Evolutionary conservation across 2,888 invertebrate genomes (phyloP).

Genomic region (Amaurobius ferox): DNA sequence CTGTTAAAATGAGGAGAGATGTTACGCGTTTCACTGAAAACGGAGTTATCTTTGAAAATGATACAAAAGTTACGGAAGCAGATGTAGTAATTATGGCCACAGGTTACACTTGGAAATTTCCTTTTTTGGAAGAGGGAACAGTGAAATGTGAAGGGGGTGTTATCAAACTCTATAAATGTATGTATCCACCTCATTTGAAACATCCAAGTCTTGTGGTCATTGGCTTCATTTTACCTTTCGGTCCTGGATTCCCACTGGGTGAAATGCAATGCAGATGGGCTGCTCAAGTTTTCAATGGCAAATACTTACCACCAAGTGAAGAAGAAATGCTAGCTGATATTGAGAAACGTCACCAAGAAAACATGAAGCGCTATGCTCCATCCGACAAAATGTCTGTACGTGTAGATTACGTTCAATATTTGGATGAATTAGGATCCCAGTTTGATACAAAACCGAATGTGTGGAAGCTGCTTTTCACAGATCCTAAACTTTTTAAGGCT

Average conservation of each 20-base stretch:
- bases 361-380: conserved; percentile 33
- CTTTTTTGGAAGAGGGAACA: conserved; percentile 61
- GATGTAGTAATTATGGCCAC: conserved; percentile 69
- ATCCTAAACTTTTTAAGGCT: conserved; percentile 57
- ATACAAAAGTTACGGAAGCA: conserved; percentile 48
- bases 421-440: conserved; percentile 56
- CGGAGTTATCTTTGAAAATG: conserved; percentile 66
- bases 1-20: conserved; percentile 34
- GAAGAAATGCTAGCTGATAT: conserved; percentile 55
- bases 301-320: conserved; percentile 41
- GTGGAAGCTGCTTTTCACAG: conserved; percentile 76
- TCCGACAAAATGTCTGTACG: conserved; percentile 48
- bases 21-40: conserved; percentile 58
- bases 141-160: conserved; percentile 30
- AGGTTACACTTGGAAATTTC: conserved; percentile 63
- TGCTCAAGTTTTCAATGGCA: conserved; percentile 39
- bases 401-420: conserved; percentile 60
- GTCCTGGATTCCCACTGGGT: conserved; percentile 56
- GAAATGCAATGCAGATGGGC: conserved; percentile 64
- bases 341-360: conserved; percentile 40
- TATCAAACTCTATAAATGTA: conserved; percentile 55
- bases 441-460: conserved; percentile 76
- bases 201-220: conserved; percentile 55
- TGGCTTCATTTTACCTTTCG: conserved; percentile 61
- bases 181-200: conserved; percentile 53